These are phyloP conservation scores for Anoplophora glabripennis DNA, from an alignment of 1,140 invertebrate genomes.

Conservation along the genomic window DNA sequence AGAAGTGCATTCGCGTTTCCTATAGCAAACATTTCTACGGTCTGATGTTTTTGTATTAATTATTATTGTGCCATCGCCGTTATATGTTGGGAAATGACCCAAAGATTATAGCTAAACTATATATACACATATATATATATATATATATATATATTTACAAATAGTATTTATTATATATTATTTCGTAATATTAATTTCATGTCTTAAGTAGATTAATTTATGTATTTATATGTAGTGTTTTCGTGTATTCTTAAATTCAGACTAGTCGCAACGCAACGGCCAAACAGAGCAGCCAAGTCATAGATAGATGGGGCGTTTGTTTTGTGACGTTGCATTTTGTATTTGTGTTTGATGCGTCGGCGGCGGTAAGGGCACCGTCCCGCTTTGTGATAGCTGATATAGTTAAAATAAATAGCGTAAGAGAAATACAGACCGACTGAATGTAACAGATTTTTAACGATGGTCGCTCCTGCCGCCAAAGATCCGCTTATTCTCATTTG, in stretches of 20 bases:
- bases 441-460: slow-evolving; percentile 23
- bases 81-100: slow-evolving; percentile 33
- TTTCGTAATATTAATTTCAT: slow-evolving; percentile 29
- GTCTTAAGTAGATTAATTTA: slow-evolving; percentile 39
- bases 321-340: slow-evolving; percentile 37
- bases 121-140: slow-evolving; percentile 22
- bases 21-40: slow-evolving; percentile 43
- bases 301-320: slow-evolving; percentile 14
- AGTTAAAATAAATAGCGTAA: slow-evolving; percentile 25
- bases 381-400: slow-evolving; percentile 36
- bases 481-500: slow-evolving; percentile 24
- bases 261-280: slow-evolving; percentile 43
- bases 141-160: slow-evolving; percentile 33
- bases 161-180: slow-evolving; percentile 38
- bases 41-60: slow-evolving; percentile 35
- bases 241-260: slow-evolving; percentile 41
- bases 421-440: slow-evolving; percentile 26
- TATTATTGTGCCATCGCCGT: slow-evolving; percentile 44
- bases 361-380: slow-evolving; percentile 29
- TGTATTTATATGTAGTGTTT: slow-evolving; percentile 47
- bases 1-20: slow-evolving; percentile 48
- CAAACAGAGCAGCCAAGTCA: slow-evolving; percentile 11
- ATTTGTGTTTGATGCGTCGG: slow-evolving; percentile 35
- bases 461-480: slow-evolving; percentile 25
- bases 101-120: slow-evolving; percentile 36